Evolutionary conservation across 2,113 vertebrate species (phyloP).

Genomic region (Onychostruthus taczanowskii): DNA sequence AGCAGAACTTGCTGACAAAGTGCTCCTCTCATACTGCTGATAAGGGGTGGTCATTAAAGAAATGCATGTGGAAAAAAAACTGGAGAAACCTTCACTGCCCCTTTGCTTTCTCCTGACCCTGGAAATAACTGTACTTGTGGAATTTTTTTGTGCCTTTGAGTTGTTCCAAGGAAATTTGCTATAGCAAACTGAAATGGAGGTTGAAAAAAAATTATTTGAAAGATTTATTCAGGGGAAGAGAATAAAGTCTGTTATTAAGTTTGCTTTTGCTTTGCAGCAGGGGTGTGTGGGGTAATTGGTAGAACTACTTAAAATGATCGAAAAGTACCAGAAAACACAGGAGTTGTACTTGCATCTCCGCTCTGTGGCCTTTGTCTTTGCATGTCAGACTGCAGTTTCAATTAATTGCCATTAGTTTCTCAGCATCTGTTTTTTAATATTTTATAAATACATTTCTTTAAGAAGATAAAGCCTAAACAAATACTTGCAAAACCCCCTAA

Average conservation of each 20-base stretch:
- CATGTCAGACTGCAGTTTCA: not conserved
- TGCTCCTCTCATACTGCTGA: not conserved
- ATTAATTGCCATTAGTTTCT: not conserved
- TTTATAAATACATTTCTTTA: not conserved
- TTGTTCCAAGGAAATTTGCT: not conserved
- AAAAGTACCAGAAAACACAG: not conserved
- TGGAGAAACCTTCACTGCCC: not conserved
- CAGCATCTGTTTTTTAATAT: not conserved
- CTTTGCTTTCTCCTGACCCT: not conserved
- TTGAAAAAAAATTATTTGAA: not conserved
- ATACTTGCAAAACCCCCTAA: rapidly evolving
- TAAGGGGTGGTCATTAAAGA: not conserved
- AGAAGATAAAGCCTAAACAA: not conserved
- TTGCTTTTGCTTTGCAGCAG: not conserved
- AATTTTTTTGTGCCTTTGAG: not conserved
- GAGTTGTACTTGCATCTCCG: not conserved
- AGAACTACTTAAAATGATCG: rapidly evolving
- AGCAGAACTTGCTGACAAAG: not conserved
- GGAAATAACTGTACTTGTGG: not conserved
- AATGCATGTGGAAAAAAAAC: not conserved
- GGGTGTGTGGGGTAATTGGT: rapidly evolving
- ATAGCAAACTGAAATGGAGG: not conserved
- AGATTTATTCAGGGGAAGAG: not conserved
- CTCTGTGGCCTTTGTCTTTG: not conserved
- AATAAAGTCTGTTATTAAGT: not conserved